Evolutionary conservation across 2,113 vertebrate genomes (phyloP).

Genomic region (Spea bombifrons): DNA sequence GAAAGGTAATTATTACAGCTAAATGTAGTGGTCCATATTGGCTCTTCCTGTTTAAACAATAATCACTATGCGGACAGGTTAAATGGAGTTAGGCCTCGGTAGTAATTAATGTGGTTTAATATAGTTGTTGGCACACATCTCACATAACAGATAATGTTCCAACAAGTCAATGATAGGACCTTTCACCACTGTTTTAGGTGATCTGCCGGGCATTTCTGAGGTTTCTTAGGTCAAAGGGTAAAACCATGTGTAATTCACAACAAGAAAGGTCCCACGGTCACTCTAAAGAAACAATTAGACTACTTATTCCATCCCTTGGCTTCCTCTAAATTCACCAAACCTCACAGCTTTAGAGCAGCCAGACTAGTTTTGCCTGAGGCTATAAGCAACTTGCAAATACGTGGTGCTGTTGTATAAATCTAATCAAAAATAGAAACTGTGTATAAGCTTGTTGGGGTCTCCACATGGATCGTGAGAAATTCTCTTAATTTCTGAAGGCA

Average conservation of each 20-base stretch:
- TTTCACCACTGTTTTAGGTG: constrained; percentile 66
- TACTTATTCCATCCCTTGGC: constrained; percentile 72
- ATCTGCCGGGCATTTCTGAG: constrained; percentile 64
- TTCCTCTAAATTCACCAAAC: constrained; percentile 69
- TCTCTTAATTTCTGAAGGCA: constrained; percentile 80
- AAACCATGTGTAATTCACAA: constrained; percentile 78
- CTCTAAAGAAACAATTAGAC: constrained; percentile 77
- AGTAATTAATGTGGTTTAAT: constrained; percentile 65
- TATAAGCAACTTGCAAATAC: constrained; percentile 77
- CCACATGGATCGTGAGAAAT: constrained; percentile 87
- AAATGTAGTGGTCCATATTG: constrained; percentile 54
- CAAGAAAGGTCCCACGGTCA: constrained; percentile 76
- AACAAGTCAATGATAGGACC: constrained; percentile 67
- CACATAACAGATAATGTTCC: constrained; percentile 76
- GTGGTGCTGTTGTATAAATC: constrained; percentile 79
- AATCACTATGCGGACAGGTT: constrained; percentile 57
- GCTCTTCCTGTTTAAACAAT: constrained; percentile 60
- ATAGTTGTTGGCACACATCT: constrained; percentile 66
- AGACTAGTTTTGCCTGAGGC: constrained; percentile 65
- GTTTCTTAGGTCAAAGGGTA: constrained; percentile 75
- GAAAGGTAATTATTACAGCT: constrained; percentile 9
- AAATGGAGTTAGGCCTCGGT: constrained; percentile 56
- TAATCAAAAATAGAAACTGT: constrained; percentile 78
- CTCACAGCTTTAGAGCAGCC: constrained; percentile 66
- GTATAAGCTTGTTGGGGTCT: constrained; percentile 78